Conservation (phyloP, 1,140 invertebrate genomes). For the Pectinophora gossypiella region DNA sequence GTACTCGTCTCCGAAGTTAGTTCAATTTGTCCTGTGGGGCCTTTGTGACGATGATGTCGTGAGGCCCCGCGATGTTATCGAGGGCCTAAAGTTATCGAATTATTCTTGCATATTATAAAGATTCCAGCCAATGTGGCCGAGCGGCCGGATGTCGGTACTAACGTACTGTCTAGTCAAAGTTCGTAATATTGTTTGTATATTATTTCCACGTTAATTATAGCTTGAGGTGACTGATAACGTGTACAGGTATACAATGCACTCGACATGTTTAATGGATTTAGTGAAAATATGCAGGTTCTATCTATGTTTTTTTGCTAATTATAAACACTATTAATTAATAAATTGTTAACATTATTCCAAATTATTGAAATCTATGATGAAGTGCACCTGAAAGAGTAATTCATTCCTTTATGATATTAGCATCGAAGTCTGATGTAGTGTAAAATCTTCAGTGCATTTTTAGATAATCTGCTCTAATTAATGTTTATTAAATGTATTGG, state of each 20-base stretch:
- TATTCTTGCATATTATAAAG: conserved; percentile 31
- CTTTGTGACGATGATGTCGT: not conserved
- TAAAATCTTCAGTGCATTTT: conserved; percentile 30
- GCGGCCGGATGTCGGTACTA: conserved; percentile 56
- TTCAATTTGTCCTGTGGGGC: conserved; percentile 19
- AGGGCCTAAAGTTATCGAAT: conserved; percentile 37
- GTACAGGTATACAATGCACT: conserved; percentile 15
- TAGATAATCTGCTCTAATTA: conserved; percentile 27
- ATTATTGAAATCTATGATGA: not conserved
- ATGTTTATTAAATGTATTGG: conserved; percentile 14
- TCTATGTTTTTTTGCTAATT: no score
- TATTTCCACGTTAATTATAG: conserved; percentile 56
- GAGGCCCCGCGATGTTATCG: conserved; percentile 5
- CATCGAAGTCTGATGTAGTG: conserved; percentile 37
- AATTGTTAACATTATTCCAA: no score
- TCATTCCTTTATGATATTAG: conserved; percentile 37
- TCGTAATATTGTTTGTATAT: conserved; percentile 63
- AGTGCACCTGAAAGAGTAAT: conserved; percentile 17
- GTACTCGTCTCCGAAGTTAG: conserved; percentile 30
- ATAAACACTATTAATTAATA: no score
- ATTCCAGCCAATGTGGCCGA: conserved; percentile 41
- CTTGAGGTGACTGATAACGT: conserved; percentile 54
- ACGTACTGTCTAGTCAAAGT: conserved; percentile 71
- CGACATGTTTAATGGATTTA: not conserved
- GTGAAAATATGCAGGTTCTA: not conserved